Conservation (phyloP, 2,113 vertebrate genomes). For the Larimichthys crocea region DNA sequence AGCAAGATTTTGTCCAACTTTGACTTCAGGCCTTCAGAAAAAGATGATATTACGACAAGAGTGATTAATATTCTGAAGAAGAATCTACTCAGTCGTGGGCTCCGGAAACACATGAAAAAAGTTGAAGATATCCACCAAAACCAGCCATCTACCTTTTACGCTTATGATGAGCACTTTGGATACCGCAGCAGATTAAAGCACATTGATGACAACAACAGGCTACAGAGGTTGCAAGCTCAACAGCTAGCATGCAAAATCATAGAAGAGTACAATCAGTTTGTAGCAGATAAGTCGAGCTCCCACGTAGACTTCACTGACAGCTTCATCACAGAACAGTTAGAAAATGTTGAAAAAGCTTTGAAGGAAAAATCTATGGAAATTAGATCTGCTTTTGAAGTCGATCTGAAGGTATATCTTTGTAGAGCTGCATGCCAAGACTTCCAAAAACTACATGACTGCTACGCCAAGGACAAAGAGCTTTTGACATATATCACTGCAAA, state of each 20-base stretch:
- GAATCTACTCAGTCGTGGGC: conserved; percentile 71
- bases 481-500: conserved; percentile 56
- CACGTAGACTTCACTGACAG: conserved; percentile 76
- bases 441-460: conserved; percentile 74
- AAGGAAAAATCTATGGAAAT: conserved; percentile 61
- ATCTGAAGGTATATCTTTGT: conserved; percentile 78
- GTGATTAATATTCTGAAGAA: conserved; percentile 69
- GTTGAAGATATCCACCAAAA: conserved; percentile 42
- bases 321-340: conserved; percentile 77
- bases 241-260: conserved; percentile 51
- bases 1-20: conserved; percentile 68
- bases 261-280: conserved; percentile 67
- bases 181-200: conserved; percentile 77
- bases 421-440: conserved; percentile 72
- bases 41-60: conserved; percentile 68
- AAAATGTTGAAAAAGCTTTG: conserved; percentile 74
- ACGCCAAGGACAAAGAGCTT: conserved; percentile 70
- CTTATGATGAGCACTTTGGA: conserved; percentile 75
- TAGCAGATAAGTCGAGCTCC: conserved; percentile 62
- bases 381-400: conserved; percentile 70
- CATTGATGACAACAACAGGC: conserved; percentile 71
- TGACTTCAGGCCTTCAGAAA: conserved; percentile 68
- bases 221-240: conserved; percentile 63
- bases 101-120: conserved; percentile 74
- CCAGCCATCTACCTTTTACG: conserved; percentile 53